Evolutionary conservation across 2,113 vertebrate species (phyloP), one percentile per base, ranked within the genome.

Genomic region (Oncorhynchus nerka): DNA sequence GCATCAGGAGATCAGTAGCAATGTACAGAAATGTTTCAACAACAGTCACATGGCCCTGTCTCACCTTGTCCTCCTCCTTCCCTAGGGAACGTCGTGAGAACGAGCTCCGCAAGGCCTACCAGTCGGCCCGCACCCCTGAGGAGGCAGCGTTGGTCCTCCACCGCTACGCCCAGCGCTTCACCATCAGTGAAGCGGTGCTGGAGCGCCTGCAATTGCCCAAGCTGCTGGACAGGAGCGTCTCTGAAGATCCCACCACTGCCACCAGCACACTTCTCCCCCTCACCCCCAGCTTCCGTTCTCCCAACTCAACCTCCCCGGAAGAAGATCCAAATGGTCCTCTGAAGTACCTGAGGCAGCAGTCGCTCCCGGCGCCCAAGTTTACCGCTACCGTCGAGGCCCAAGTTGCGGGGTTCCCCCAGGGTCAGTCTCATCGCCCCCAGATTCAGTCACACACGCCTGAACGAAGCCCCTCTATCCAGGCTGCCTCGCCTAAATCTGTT

Each of bases 161-260:
- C 4, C 94, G 95, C 69, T 99, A 98, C 78, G 95, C 96, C 0
- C 96, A 98, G 88, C 95, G 97, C 48, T 99, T 99, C 92, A 97
- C 96, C 85, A 96, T 99, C 93, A 99, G 97, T 1, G 97, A 99
- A 85, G 87, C 95, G 1, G 93, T 98, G 59, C 93, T 98, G 0
- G 97, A 98, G 76, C 94, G 94, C 78, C 85, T 99, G 81, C 95
- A 97, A 91, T 94, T 99, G 88, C 97, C 97, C 88, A 96, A 95
- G 92, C 93, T 97, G 26, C 91, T 99, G 88, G 97, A 99, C 85
- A 95, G 96, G 93, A 98, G 97, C 89, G 84, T 97, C 82, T 99
- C 98, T 0, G 93, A 94, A 1, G 97, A 98, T 88, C 95, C 97
- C 84, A 90, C 95, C 84, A 87, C 81, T 22, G 78, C 88, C 74